Conservation (phyloP, 1,140 invertebrate species). For the Parasteatoda tepidariorum region DNA sequence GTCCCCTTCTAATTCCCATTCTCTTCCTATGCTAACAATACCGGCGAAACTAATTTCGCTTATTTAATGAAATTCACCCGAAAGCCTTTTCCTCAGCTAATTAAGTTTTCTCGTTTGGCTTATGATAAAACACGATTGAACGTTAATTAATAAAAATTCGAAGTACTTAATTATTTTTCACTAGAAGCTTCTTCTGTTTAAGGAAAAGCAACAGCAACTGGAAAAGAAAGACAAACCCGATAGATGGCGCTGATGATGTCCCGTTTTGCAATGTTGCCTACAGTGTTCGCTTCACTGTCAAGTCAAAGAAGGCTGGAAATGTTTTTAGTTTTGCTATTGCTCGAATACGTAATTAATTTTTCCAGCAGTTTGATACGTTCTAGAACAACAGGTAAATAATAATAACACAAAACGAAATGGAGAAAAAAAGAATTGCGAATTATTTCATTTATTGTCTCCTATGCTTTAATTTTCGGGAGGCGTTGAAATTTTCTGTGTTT, state of each 20-base stretch:
- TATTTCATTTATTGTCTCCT: slow-evolving; percentile 22
- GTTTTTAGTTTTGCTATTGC: slow-evolving; percentile 24
- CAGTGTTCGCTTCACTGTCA: neutral
- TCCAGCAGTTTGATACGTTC: slow-evolving; percentile 16
- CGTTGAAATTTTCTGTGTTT: neutral
- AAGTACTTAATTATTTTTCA: slow-evolving; percentile 60
- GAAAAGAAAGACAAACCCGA: no score
- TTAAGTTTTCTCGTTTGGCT: slow-evolving; percentile 60
- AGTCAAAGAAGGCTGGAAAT: neutral
- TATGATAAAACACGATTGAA: slow-evolving; percentile 61
- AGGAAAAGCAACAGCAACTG: neutral
- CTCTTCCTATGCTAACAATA: slow-evolving; percentile 44
- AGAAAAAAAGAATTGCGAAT: neutral
- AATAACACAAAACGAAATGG: neutral
- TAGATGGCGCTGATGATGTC: neutral
- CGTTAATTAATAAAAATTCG: slow-evolving; percentile 61
- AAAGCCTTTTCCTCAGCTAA: slow-evolving; percentile 56
- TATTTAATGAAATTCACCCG: slow-evolving; percentile 59
- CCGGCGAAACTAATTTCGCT: slow-evolving; percentile 58
- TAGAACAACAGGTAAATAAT: slow-evolving; percentile 41
- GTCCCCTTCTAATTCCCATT: neutral
- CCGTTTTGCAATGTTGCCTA: neutral
- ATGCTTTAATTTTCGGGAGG: neutral
- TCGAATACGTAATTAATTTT: slow-evolving; percentile 55
- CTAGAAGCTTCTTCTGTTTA: neutral